Percentiles rank a stretch among this genome's conserved stretches.
Evolutionary conservation across 1,140 invertebrate species (phyloP).

Genomic region (Drosophila saltans): DNA sequence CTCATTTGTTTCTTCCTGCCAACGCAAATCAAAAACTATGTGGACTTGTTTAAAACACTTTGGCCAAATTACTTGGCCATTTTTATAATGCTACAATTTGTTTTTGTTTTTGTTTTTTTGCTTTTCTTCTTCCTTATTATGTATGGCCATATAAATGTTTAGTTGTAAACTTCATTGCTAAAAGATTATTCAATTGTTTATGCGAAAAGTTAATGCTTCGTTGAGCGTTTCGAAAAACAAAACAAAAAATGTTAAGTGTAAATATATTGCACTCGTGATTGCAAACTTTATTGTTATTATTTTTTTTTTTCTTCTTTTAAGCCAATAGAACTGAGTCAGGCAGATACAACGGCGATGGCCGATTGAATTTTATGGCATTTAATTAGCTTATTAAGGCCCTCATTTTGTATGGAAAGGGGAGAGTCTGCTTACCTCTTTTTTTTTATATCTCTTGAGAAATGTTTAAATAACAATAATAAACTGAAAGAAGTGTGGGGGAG

Average conservation of each 20-base stretch:
- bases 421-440: not conserved
- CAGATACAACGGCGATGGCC: slow-evolving; percentile 16
- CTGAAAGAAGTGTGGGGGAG: slow-evolving; percentile 1
- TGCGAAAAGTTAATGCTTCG: slow-evolving; percentile 51
- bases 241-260: slow-evolving; percentile 44
- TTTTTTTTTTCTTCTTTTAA: not conserved
- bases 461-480: slow-evolving; percentile 19
- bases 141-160: slow-evolving; percentile 29
- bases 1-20: not conserved
- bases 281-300: slow-evolving; percentile 13
- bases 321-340: slow-evolving; percentile 1
- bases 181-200: slow-evolving; percentile 65
- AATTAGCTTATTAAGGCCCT: slow-evolving; percentile 60
- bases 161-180: slow-evolving; percentile 38
- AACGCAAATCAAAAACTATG: not conserved
- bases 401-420: slow-evolving; percentile 49
- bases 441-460: slow-evolving; percentile 53
- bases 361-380: slow-evolving; percentile 62
- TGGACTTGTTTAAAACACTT: slow-evolving; percentile 18
- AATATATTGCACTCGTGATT: slow-evolving; percentile 38
- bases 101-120: no score
- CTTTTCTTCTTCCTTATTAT: slow-evolving; percentile 45
- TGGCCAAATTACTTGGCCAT: slow-evolving; percentile 3
- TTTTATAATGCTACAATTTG: not conserved
- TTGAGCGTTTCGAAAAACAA: slow-evolving; percentile 50